Base-by-base conservation (phyloP, 2,888 invertebrate genomes). In the Platynereis dumerilii region DNA sequence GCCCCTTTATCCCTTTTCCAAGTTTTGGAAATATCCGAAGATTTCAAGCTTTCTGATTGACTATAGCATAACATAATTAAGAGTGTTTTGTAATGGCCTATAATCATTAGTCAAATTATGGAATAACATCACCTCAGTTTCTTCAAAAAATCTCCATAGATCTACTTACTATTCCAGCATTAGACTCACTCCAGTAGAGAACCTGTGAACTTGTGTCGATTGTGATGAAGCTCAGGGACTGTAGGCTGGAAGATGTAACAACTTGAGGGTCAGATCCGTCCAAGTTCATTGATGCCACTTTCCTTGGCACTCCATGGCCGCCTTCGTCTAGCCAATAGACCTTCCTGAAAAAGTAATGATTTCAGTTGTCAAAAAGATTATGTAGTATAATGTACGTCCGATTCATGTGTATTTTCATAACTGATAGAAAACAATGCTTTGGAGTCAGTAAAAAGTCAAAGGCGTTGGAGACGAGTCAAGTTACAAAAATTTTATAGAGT, bases 261-360 rank as follows among this genome's bases (percentile, higher is more conserved):
- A 94, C 88, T 0, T 89, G 83, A 0, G 95, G 87, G 75, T 91
- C 90, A 17, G 89, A 88, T 0, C 99, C 98, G 80, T 96, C 96
- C 94, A 99, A 94, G 79, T 94, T 92, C 0, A 93, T 94, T 24
- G 82, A 79, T 5, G 83, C 91, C 34, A 98, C 91, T 84, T 97
- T 97, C 0, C 91, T 88, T 0, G 93, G 92, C 0, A 95, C 92
- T 1, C 93, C 74, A 68, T 87, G 90, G 10, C 94, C 95, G 12
- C 98, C 98, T 73, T 93, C 92, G 80, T 99, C 99, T 12, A 96
- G 89, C 98, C 98, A 99, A 86, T 94, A 99, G 29, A 96, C 85
- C 85, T 92, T 91, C 34, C 90, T 90, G 82, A 54, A 85, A 57
- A 12, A 58, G 39, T n/a, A 22, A 52, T n/a, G n/a, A n/a, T n/a